phyloP scores from a whole-genome alignment of 2,888 invertebrate species.

The Exephanes ischioxanthus region DNA sequence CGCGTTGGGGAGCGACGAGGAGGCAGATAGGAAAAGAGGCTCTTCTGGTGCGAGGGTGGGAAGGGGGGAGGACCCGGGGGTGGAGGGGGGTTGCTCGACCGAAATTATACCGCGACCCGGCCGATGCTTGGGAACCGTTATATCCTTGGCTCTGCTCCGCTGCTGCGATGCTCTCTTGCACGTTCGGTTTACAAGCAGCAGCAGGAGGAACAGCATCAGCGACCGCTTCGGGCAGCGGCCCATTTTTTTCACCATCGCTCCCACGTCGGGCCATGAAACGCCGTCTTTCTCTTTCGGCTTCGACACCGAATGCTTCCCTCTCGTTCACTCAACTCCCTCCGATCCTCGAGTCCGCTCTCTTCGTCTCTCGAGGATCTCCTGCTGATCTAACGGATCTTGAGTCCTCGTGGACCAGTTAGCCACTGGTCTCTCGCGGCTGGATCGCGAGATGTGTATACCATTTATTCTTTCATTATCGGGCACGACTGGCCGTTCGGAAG shows the following conservation, averaged over 20 bases:
- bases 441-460: constrained; percentile 30
- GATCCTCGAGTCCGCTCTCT: constrained; percentile 50
- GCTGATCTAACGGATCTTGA: constrained; percentile 73
- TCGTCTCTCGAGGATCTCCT: constrained; percentile 72
- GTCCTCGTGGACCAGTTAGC: constrained; percentile 71
- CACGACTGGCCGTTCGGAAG: background rate
- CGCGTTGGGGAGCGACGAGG: constrained; percentile 40
- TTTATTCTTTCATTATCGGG: constrained; percentile 29
- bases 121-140: constrained; percentile 71
- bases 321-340: constrained; percentile 41
- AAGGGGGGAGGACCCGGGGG: constrained; percentile 44
- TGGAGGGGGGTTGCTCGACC: constrained; percentile 69
- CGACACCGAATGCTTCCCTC: constrained; percentile 10
- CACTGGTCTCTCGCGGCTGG: constrained; percentile 54
- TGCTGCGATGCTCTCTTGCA: constrained; percentile 46
- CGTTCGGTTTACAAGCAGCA: constrained; percentile 33
- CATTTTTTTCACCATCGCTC: constrained; percentile 57
- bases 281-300: constrained; percentile 22
- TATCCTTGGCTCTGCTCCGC: constrained; percentile 65
- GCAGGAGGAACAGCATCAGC: constrained; percentile 33
- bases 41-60: constrained; percentile 63
- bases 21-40: constrained; percentile 68
- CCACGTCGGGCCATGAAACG: constrained; percentile 36
- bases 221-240: constrained; percentile 53
- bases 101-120: constrained; percentile 71